Conservation (phyloP, 2,888 invertebrate genomes). For the Eumacrocentrus americanus region DNA sequence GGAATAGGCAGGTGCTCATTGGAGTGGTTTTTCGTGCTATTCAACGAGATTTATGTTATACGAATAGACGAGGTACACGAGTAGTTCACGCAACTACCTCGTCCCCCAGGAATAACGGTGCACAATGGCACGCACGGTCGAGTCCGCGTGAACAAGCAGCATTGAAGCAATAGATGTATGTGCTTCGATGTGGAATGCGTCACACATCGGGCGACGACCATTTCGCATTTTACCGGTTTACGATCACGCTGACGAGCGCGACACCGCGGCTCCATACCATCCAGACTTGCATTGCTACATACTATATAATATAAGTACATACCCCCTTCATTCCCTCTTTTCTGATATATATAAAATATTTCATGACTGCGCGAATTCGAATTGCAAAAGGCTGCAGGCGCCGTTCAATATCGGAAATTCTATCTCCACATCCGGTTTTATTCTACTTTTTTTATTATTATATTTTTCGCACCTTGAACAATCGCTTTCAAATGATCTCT, state of each 20-base stretch:
- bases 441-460: too few relatives aligned
- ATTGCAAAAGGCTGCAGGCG: too few relatives aligned
- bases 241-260: neutral
- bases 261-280: neutral
- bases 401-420: too few relatives aligned
- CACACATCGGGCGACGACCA: neutral
- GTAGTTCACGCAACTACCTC: too few relatives aligned
- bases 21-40: too few relatives aligned
- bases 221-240: conserved; percentile 12
- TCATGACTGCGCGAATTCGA: too few relatives aligned
- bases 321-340: neutral
- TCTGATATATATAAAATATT: too few relatives aligned
- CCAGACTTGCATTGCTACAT: neutral
- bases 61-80: too few relatives aligned
- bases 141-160: conserved; percentile 1
- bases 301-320: neutral
- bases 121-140: conserved; percentile 29
- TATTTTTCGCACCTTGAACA: too few relatives aligned
- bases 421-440: too few relatives aligned
- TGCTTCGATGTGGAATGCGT: neutral
- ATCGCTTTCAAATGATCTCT: too few relatives aligned
- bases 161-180: conserved; percentile 1
- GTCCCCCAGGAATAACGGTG: conserved; percentile 20
- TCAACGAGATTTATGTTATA: too few relatives aligned
- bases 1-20: neutral